Base-by-base conservation (phyloP, 1,140 invertebrate species). In the Steinernema feltiae region DNA sequence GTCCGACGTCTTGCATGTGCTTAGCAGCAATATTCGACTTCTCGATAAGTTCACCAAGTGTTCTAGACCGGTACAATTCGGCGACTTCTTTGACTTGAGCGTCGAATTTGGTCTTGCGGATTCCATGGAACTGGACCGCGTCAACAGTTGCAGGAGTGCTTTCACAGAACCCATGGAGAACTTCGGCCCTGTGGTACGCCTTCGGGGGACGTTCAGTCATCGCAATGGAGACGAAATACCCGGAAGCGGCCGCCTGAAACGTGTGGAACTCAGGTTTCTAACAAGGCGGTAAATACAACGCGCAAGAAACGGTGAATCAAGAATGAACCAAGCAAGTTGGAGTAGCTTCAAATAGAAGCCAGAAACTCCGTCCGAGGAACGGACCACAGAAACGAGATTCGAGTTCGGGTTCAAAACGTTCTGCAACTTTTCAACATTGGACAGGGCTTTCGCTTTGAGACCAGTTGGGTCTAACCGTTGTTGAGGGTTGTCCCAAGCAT, bases 101-200 rank as follows among this genome's bases (percentile, higher is more conserved):
- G 77, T 80, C 80, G 2, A 75, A 41, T 69, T 86, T 85, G 1
- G 84, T 85, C 32, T 72, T 76, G 15, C 29, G 24, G 30, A 83
- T 71, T 21, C 83, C 83, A 71, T 85, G 84, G 70, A 84, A 84
- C 71, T 84, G 74, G 1, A 84, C 75, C 30, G 74, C 74, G 32
- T 79, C 77, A 21, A 85, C 48, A 17, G 79, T 41, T 3, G 75
- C 70, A 2, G 82, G 82, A 15, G 77, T 77, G n/a, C 35, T 41
- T 30, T 76, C 72, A 15, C 72, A 17, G n/a, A 78, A 53, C 12
- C 69, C 76, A 18, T 72, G 30, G 7, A 77, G 12, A 1, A 77
- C 30, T 21, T 63, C 53, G 30, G 76, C 76, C 71, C 48, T 30
- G 48, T 73, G 73, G 27, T 21, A 75, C 15, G 53, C 12, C 53